A percentile compares a stretch with the other conserved stretches of the same genome.
phyloP scores from a whole-genome alignment of 1,140 invertebrate species.

The Drosophila mojavensis region DNA sequence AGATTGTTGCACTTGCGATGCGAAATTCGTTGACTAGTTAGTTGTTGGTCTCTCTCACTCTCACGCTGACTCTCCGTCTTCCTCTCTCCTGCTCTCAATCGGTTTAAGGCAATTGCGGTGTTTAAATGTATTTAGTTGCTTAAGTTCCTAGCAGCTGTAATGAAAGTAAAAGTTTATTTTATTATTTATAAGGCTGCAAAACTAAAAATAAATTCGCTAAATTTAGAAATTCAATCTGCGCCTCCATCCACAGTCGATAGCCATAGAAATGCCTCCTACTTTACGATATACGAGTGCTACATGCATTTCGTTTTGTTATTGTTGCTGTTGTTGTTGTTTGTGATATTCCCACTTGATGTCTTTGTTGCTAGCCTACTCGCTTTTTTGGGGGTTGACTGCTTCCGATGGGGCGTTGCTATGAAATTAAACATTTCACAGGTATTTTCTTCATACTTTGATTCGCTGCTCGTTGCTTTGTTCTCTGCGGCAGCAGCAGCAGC shows the following conservation, averaged over 20 bases:
- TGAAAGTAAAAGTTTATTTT: constrained; percentile 43
- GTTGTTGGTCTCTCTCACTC: constrained; percentile 7
- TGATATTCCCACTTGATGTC: constrained; percentile 28
- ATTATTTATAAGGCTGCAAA: constrained; percentile 1
- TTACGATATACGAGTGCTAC: neutral
- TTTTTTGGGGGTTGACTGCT: constrained; percentile 47
- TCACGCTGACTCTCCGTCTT: neutral
- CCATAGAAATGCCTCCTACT: constrained; percentile 16
- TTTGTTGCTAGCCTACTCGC: constrained; percentile 46
- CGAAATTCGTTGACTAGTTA: constrained; percentile 70
- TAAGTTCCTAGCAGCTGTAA: constrained; percentile 59
- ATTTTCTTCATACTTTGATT: constrained; percentile 78
- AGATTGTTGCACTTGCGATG: constrained; percentile 43
- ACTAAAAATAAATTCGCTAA: constrained; percentile 19
- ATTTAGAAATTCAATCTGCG: constrained; percentile 17
- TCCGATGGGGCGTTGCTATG: constrained; percentile 80
- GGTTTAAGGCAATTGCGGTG: constrained; percentile 73
- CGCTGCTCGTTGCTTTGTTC: constrained; percentile 65
- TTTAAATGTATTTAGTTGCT: constrained; percentile 45
- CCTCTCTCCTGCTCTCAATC: constrained; percentile 5
- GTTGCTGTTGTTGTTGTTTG: constrained; percentile 23
- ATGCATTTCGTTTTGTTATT: neutral
- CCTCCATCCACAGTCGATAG: neutral
- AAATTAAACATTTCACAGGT: constrained; percentile 83
- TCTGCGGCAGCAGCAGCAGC: constrained; percentile 41